These are phyloP conservation scores for Drosophila subquinaria DNA, from an alignment of 2,888 invertebrate species.

Conservation along the genomic window DNA sequence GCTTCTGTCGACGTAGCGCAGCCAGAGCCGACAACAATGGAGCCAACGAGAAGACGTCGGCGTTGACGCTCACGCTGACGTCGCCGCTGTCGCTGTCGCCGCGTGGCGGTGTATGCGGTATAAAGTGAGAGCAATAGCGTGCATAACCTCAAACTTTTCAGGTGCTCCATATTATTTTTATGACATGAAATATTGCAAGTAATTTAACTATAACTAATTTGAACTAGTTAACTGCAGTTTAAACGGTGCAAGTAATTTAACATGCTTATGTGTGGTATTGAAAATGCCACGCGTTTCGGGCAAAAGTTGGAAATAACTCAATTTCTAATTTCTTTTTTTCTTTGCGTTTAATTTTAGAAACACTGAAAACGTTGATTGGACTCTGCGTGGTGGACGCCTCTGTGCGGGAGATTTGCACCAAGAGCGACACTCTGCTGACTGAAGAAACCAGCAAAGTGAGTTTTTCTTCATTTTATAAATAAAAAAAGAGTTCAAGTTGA, in stretches of 20 bases:
- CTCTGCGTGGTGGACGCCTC: constrained; percentile 95
- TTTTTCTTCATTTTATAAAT: constrained; percentile 16
- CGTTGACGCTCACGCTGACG: constrained; percentile 53
- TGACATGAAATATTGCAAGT: not conserved
- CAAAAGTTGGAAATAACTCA: constrained; percentile 50
- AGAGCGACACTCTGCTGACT: constrained; percentile 93
- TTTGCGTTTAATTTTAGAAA: constrained; percentile 88
- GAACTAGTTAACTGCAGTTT: not conserved
- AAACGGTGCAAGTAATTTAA: not conserved
- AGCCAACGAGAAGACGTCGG: constrained; percentile 44
- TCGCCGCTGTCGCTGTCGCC: constrained; percentile 34
- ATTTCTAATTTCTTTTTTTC: constrained; percentile 27
- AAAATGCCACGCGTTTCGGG: constrained; percentile 33
- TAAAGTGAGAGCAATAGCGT: constrained; percentile 40
- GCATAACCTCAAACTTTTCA: constrained; percentile 64
- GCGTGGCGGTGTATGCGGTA: constrained; percentile 68
- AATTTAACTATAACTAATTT: not conserved
- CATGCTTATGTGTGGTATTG: constrained; percentile 1
- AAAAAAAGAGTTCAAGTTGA: not conserved
- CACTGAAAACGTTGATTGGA: constrained; percentile 94
- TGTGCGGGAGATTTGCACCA: constrained; percentile 95
- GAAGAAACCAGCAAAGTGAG: constrained; percentile 97
- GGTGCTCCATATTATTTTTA: constrained; percentile 26
- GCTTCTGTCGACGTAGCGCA: constrained; percentile 34
- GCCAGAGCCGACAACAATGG: constrained; percentile 57